Base-by-base conservation (phyloP, 2,888 invertebrate genomes). In the Drosophila tanythrix region DNA sequence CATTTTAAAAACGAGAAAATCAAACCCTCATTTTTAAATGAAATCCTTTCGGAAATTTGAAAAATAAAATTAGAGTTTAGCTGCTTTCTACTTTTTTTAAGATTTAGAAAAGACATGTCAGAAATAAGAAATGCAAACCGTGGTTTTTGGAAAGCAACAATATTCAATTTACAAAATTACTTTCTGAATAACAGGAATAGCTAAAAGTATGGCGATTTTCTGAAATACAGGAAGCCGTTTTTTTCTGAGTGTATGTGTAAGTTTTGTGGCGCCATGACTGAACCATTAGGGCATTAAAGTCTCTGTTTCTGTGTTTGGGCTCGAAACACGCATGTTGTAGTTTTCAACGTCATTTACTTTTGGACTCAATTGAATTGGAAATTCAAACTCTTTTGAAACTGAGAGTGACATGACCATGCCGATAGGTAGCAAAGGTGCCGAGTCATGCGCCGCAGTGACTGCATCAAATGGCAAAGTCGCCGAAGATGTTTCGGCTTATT, bases 361-460 rank as follows among this genome's bases (percentile, higher is more conserved):
- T 82, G 70, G 70, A 73, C 81, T 86, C 83, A 80, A 87, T 89
- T 84, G 81, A 81, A 84, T 87, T 87, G 83, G 74, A 82, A 78
- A 87, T 87, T 74, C 74, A 86, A 90, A 90, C 90, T 88, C 88
- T 90, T 88, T 81, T 59, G 52, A 38, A 72, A 62, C 60, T 74
- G 86, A 82, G 90, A 90, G 88, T 86, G 90, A 88, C 89, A 83
- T 83, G 90, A 78, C 82, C 83, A 73, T 79, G 83, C 66, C 83
- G 80, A 67, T 67, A 74, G 79, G 84, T 88, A 84, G 83, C 76
- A 65, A 79, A 89, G 77, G 57, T 90, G 90, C 81, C 69, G 67
- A 48, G 76, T 90, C 90, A 90, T 82, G 82, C 74, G 67, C 75
- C 70, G 70, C 74, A 81, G 65, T 68, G 67, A 74, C 74, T 79